phyloP scores from a whole-genome alignment of 2,797 vertebrate genomes.

The Mionectes olivaceus region DNA sequence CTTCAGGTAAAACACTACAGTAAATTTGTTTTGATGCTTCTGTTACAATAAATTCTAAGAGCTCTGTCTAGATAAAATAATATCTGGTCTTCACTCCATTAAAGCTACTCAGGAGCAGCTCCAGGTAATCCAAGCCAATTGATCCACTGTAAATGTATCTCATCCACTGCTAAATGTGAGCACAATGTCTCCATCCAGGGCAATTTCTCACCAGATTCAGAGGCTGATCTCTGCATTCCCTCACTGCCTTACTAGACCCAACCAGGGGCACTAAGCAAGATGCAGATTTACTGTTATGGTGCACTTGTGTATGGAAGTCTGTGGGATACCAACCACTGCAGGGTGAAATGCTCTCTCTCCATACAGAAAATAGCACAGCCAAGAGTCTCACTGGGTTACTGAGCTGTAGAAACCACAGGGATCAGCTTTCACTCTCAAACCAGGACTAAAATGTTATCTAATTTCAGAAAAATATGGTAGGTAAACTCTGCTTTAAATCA shows the following conservation, averaged over 20 bases:
- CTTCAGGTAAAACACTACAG: background rate
- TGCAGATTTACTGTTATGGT: background rate
- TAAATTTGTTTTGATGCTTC: background rate
- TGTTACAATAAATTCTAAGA: background rate
- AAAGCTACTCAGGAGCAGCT: background rate
- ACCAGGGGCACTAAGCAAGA: background rate
- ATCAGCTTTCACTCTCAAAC: background rate
- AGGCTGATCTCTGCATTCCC: background rate
- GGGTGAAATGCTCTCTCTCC: background rate
- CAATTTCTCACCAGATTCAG: background rate
- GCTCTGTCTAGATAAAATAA: background rate
- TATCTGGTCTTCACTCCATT: background rate
- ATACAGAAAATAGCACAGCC: fast-evolving
- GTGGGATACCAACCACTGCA: background rate
- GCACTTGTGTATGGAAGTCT: background rate
- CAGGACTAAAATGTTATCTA: background rate
- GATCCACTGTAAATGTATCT: background rate
- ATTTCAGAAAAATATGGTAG: background rate
- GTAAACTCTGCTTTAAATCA: background rate
- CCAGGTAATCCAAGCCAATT: background rate
- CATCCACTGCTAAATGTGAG: background rate
- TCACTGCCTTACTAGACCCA: background rate
- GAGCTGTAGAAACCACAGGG: background rate
- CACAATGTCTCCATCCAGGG: fast-evolving
- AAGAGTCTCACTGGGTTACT: background rate